Conservation (phyloP, 2,797 vertebrate species). For the Coilia nasus region DNA sequence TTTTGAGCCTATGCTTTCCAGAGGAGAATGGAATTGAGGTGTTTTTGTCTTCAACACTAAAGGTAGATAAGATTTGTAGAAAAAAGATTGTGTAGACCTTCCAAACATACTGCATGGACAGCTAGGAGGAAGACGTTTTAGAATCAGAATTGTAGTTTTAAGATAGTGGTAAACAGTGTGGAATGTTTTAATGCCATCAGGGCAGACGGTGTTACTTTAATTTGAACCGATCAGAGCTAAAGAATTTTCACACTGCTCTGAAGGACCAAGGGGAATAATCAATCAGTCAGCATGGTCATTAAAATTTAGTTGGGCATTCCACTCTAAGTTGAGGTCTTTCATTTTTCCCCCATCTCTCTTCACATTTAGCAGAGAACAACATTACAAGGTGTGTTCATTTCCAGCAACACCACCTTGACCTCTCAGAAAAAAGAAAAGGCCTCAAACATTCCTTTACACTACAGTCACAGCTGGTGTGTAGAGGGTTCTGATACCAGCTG, state of each 20-base stretch:
- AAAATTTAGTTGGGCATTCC: background rate
- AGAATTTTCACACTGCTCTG: background rate
- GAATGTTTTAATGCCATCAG: too few relatives aligned
- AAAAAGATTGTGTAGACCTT: background rate
- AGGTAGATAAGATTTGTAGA: background rate
- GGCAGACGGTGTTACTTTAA: background rate
- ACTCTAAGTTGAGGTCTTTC: background rate
- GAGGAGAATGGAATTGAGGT: background rate
- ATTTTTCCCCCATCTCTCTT: background rate
- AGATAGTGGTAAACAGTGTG: too few relatives aligned
- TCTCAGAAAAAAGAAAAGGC: background rate
- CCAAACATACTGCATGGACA: too few relatives aligned
- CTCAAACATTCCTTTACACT: background rate
- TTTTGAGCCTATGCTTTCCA: background rate
- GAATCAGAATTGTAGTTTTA: too few relatives aligned
- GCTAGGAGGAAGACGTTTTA: too few relatives aligned
- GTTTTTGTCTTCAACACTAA: background rate
- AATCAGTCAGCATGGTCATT: background rate
- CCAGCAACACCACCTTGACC: slow-evolving; percentile 3
- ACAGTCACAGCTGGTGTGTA: background rate
- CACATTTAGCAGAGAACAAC: background rate
- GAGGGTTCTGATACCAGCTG: slow-evolving; percentile 7
- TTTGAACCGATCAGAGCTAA: background rate
- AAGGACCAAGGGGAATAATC: background rate
- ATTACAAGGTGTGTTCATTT: background rate